Evolutionary conservation across 2,797 vertebrate species (phyloP).

Genomic region (Lycodopsis pacificus): DNA sequence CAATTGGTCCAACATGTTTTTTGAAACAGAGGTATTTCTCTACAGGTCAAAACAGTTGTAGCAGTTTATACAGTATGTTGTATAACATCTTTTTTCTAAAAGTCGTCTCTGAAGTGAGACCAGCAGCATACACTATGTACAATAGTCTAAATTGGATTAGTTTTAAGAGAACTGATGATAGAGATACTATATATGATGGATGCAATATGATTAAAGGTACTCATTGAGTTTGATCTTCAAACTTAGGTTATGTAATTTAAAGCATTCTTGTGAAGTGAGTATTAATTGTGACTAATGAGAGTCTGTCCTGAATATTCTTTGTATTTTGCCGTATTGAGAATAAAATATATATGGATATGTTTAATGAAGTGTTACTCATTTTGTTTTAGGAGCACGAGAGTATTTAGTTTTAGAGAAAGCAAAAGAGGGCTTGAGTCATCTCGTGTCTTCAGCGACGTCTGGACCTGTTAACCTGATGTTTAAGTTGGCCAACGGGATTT

Average conservation of each 20-base stretch:
- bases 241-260: constrained; percentile 89
- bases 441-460: not conserved
- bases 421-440: not conserved
- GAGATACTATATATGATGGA: constrained; percentile 86
- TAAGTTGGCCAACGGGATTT: not conserved
- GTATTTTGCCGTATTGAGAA: constrained; percentile 99
- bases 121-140: constrained; percentile 82
- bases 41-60: constrained; percentile 79
- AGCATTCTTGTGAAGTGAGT: constrained; percentile 89
- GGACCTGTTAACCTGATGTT: not conserved
- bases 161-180: constrained; percentile 84
- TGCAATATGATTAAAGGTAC: constrained; percentile 89
- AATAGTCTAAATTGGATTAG: constrained; percentile 83
- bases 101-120: constrained; percentile 73
- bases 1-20: constrained; percentile 78
- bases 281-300: constrained; percentile 90
- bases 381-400: constrained; percentile 1
- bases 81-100: constrained; percentile 77
- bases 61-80: constrained; percentile 84
- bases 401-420: not conserved
- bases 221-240: constrained; percentile 84
- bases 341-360: constrained; percentile 97
- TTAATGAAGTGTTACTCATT: constrained; percentile 51
- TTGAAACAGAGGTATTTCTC: constrained; percentile 82
- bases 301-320: constrained; percentile 99